Percentiles rank a stretch among this genome's conserved stretches.
These are phyloP conservation scores for Corythornis cristatus DNA, from an alignment of 2,113 vertebrate genomes.

Conservation along the genomic window DNA sequence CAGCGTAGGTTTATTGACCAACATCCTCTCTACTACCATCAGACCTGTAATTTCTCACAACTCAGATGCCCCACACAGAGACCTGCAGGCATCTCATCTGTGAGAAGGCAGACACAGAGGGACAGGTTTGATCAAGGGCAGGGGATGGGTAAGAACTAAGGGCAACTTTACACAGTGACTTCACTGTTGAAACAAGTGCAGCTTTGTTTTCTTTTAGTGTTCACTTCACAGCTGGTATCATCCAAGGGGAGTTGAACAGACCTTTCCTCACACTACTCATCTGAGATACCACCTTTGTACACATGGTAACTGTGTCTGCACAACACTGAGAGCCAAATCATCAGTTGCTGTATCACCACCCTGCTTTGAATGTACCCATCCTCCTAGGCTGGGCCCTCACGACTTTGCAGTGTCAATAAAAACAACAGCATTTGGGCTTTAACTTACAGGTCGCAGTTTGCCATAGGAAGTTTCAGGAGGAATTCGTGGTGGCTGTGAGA, in stretches of 20 bases:
- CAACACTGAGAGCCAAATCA: neutral
- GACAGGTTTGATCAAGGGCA: neutral
- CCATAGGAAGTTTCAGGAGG: constrained; percentile 85
- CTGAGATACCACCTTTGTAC: fast-evolving
- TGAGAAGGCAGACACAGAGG: neutral
- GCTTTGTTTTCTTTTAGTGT: neutral
- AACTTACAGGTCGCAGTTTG: constrained; percentile 94
- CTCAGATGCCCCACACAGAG: neutral
- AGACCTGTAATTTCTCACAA: neutral
- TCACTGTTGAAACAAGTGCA: neutral
- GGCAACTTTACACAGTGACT: neutral
- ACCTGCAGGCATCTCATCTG: neutral
- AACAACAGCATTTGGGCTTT: neutral
- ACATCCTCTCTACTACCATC: neutral
- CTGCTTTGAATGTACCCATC: neutral
- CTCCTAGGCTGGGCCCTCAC: neutral
- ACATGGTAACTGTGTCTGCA: neutral
- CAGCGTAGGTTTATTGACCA: neutral
- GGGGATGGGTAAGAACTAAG: neutral
- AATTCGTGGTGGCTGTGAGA: constrained; percentile 82
- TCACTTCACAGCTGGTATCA: neutral
- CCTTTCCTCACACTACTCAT: fast-evolving
- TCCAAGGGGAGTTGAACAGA: neutral
- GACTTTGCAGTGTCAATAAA: neutral
- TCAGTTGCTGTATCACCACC: neutral